These are phyloP conservation scores for Esox masquinongy DNA, from an alignment of 2,797 vertebrate species.

Conservation along the genomic window DNA sequence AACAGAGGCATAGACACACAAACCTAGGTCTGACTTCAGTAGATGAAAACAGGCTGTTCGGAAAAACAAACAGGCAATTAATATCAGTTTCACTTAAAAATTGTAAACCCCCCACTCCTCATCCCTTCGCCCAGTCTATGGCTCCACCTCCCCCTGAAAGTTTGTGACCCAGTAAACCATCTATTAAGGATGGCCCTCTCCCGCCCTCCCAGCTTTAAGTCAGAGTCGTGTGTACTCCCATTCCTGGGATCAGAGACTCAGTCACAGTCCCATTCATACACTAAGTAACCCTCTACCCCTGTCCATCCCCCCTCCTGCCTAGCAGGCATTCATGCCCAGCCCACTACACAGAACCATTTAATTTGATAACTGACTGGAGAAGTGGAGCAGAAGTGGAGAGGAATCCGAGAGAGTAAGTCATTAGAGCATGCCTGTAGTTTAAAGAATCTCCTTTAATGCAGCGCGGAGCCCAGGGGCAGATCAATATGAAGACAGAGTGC, in stretches of 20 bases:
- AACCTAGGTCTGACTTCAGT: no score
- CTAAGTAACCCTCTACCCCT: slow-evolving; percentile 14
- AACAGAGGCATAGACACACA: not conserved
- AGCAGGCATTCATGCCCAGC: slow-evolving; percentile 34
- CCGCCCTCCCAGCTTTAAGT: slow-evolving; percentile 34
- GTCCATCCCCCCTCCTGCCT: slow-evolving; percentile 31
- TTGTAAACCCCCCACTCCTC: slow-evolving; percentile 11
- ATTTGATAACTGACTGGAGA: slow-evolving; percentile 63
- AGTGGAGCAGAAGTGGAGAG: slow-evolving; percentile 36
- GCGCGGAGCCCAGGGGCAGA: slow-evolving; percentile 44
- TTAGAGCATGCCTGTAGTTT: slow-evolving; percentile 53
- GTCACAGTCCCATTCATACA: slow-evolving; percentile 39
- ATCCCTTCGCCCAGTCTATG: not conserved
- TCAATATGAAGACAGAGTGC: slow-evolving; percentile 51
- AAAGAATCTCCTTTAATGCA: slow-evolving; percentile 61
- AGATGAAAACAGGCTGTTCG: slow-evolving; percentile 24
- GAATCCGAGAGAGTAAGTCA: slow-evolving; percentile 49
- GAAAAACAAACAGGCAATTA: slow-evolving; percentile 61
- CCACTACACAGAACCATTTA: slow-evolving; percentile 56
- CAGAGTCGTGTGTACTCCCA: slow-evolving; percentile 40
- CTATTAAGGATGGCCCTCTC: slow-evolving; percentile 39
- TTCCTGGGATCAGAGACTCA: slow-evolving; percentile 31
- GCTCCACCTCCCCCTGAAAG: slow-evolving; percentile 16
- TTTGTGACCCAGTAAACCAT: slow-evolving; percentile 50
- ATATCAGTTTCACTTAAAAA: slow-evolving; percentile 48